A percentile compares a stretch with the other conserved stretches of the same genome.
Evolutionary conservation across 2,113 vertebrate genomes (phyloP).

Genomic region (Craseonycteris thonglongyai): DNA sequence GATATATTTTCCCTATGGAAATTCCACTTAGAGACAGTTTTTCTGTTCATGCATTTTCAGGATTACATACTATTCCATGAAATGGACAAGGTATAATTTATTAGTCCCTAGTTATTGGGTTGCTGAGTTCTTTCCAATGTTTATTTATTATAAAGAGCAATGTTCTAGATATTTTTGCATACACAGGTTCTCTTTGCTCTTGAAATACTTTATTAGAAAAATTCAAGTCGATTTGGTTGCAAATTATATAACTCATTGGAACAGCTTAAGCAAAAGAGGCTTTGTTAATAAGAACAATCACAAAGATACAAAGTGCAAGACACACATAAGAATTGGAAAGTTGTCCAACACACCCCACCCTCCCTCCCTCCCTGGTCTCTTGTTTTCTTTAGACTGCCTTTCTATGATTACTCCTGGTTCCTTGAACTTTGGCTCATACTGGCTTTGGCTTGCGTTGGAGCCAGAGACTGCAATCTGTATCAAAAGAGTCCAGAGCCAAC

Average conservation of each 20-base stretch:
- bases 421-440: background rate
- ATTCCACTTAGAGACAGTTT: background rate
- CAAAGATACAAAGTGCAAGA: background rate
- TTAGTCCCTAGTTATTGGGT: background rate
- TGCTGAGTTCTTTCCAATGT: background rate
- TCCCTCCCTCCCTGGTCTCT: background rate
- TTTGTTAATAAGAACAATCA: background rate
- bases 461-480: background rate
- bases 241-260: slow-evolving; percentile 13
- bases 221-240: background rate
- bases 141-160: slow-evolving; percentile 1
- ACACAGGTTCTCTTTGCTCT: slow-evolving; percentile 3
- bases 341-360: background rate
- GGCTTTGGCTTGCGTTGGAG: background rate
- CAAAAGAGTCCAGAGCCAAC: background rate
- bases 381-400: background rate
- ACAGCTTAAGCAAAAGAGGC: background rate
- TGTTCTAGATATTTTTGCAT: slow-evolving; percentile 8
- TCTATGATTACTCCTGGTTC: background rate
- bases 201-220: slow-evolving; percentile 20
- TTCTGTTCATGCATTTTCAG: background rate
- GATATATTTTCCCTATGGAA: background rate
- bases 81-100: background rate
- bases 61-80: background rate
- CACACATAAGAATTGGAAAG: background rate